A percentile compares a stretch with the other conserved stretches of the same genome.
These are phyloP conservation scores for Pteropus rufus DNA, from an alignment of 2,797 vertebrate species.

Conservation along the genomic window DNA sequence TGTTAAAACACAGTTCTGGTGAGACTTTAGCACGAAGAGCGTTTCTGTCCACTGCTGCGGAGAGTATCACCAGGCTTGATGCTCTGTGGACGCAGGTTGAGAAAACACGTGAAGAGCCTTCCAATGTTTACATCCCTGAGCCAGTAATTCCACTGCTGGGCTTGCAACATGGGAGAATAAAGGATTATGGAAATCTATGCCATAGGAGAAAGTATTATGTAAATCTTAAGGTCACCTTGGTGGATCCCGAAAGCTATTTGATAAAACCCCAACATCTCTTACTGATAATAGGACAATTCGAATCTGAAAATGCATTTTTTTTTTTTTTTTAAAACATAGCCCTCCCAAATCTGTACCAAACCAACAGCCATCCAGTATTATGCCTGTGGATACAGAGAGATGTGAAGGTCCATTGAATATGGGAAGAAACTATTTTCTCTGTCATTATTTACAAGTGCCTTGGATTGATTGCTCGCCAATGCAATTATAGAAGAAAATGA, in stretches of 20 bases:
- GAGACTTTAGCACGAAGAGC: background rate
- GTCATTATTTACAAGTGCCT: background rate
- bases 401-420: background rate
- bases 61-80: background rate
- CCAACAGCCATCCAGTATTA: background rate
- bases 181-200: background rate
- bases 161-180: background rate
- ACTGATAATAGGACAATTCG: background rate
- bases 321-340: background rate
- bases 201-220: background rate
- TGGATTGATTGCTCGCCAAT: background rate
- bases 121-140: background rate
- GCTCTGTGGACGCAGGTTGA: background rate
- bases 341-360: background rate
- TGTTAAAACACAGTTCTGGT: background rate
- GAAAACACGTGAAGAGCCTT: background rate
- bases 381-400: background rate
- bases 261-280: background rate
- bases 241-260: background rate
- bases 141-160: background rate
- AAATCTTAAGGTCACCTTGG: background rate
- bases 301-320: background rate
- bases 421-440: background rate
- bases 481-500: conserved; percentile 21
- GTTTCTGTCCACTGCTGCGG: background rate